Evolutionary conservation across 2,888 invertebrate species (phyloP), one percentile per base, ranked within the genome.

Genomic region (Agrenia bidenticulata): DNA sequence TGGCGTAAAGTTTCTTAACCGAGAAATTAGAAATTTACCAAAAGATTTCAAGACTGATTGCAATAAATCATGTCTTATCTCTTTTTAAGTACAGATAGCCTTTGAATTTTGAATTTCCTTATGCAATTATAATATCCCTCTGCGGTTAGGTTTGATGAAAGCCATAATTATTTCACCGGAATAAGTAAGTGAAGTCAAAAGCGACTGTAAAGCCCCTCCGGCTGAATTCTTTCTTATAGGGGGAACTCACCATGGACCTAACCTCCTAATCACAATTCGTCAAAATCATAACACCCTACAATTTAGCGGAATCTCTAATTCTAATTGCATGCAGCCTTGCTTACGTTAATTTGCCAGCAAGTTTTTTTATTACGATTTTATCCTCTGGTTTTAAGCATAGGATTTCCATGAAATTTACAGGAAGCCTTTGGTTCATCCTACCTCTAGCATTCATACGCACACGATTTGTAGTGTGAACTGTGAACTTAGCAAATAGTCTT

Each of bases 241-340:
- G 32, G 4, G 32, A 4, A 32, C 32, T 7, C 5, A 11, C 5
- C 32, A 7, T 45, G 4, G 13, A 27, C 32, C 13, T 57, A 57
- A n/a, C 37, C 57, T 57, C 37, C 37, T 58, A 58, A 58, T 58
- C 58, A 58, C 45, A 58, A 58, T 58, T 58, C 58, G 58, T 58
- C 58, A 58, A 58, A 58, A 58, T 58, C 58, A 45, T 45, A 26
- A 21, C 49, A 58, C 58, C 58, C 58, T 58, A 39, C 58, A 58
- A 58, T 58, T 58, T 58, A 42, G 24, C 51, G 21, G 51, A 51
- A 51, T 51, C 51, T 23, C 45, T 51, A 24, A 51, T 24, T 51
- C 51, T 51, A 51, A 51, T 51, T 51, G 23, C 24, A 51, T 21
- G 23, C 23, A 51, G 2, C 51, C 23, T 51, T 24, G 45, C 45